Conservation (phyloP, 1,140 invertebrate species). For the Scaptomyza graminum region DNA sequence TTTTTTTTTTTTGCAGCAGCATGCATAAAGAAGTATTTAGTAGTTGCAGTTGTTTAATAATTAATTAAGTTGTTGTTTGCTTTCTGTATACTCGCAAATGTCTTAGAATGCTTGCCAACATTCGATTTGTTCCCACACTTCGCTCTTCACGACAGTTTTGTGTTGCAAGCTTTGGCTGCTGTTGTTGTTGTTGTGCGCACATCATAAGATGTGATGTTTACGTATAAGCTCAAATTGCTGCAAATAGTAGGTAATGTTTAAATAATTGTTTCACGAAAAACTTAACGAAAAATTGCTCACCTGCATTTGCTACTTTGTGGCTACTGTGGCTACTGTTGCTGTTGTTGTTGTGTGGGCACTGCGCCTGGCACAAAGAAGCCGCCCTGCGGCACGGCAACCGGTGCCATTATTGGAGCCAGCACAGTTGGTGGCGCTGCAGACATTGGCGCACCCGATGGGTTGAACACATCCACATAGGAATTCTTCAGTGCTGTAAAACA, state of each 20-base stretch:
- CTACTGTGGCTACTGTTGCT: slow-evolving; percentile 36
- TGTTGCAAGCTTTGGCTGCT: slow-evolving; percentile 9
- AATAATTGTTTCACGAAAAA: too few relatives aligned
- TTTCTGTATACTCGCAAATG: background rate
- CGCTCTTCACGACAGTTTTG: background rate
- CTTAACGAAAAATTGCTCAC: background rate
- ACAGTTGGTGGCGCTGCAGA: slow-evolving; percentile 83
- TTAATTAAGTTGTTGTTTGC: slow-evolving; percentile 15
- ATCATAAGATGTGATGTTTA: slow-evolving; percentile 34
- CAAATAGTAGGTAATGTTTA: slow-evolving; percentile 21
- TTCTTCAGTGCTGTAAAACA: slow-evolving; percentile 88
- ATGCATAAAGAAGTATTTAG: slow-evolving; percentile 18
- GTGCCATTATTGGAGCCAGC: slow-evolving; percentile 85
- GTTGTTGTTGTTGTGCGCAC: slow-evolving; percentile 24
- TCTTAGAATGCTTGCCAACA: background rate
- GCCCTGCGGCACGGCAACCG: slow-evolving; percentile 70
- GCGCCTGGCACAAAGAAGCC: slow-evolving; percentile 83
- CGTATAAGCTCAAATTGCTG: slow-evolving; percentile 57
- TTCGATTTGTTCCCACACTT: background rate
- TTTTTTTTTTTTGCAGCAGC: slow-evolving; percentile 13
- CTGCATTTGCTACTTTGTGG: slow-evolving; percentile 22
- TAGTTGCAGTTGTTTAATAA: slow-evolving; percentile 20
- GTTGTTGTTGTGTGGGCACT: slow-evolving; percentile 48
- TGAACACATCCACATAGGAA: slow-evolving; percentile 94
- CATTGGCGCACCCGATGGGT: slow-evolving; percentile 86